Evolutionary conservation across 2,113 vertebrate species (phyloP), one percentile per base, ranked within the genome.

Genomic region (Lycocorax pyrrhopterus): DNA sequence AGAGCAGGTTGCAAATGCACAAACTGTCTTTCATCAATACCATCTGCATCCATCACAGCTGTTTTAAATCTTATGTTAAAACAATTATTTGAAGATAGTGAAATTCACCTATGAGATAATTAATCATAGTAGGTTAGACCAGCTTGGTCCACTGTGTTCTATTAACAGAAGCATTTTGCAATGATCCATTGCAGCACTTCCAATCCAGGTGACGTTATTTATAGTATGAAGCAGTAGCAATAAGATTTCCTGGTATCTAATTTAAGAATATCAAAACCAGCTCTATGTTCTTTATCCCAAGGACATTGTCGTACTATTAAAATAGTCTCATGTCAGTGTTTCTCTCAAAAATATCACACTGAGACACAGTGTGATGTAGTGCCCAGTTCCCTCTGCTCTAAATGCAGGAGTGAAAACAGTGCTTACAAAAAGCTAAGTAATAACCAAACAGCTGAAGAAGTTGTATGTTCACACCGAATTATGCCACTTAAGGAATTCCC

Each of bases 121-220:
- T 79, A 84, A 41, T 87, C 56, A 79, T 14, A 39, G 52, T 63
- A 62, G 51, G 46, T 76, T 89, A 86, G 59, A 93, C 33, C 37
- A 78, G 80, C 51, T 94, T 89, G 64, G 52, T 89, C 58, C 62
- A 35, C 35, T 44, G 37, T 76, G 64, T 91, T 91, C 84, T 53
- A 46, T 82, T 82, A 77, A 84, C 84, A 94, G 93, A 69, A 92
- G 62, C 53, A 56, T 93, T 96, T 93, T 89, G 89, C 85, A 92
- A 87, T 35, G 66, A 89, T 59, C 67, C 55, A 25, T 63, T 84
- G 79, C 91, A 84, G 72, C 62, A 59, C 39, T 81, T 89, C 73
- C 55, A 93, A 20, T 79, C 25, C 74, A 86, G 93, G 75, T 95
- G 91, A 94, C 6, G 0, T 55, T 93, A 86, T 84, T 94, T 93